Evolutionary conservation across 2,113 vertebrate genomes (phyloP).

Genomic region (Callipepla californica): DNA sequence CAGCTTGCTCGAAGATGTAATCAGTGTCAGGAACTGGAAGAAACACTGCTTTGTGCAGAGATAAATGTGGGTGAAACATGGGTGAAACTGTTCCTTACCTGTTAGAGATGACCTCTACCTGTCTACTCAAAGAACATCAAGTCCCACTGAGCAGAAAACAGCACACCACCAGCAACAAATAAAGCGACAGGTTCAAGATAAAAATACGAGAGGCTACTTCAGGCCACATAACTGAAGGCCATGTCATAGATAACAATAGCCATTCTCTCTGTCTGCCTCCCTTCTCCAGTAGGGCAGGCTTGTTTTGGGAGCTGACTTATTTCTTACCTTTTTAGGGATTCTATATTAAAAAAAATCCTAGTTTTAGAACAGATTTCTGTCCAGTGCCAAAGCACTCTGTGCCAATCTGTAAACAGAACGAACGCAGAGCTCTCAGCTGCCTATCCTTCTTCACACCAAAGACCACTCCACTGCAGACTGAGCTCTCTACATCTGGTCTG

Average conservation of each 20-base stretch:
- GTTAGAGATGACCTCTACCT: background rate
- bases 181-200: background rate
- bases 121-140: background rate
- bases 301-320: background rate
- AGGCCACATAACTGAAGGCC: constrained; percentile 10
- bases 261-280: background rate
- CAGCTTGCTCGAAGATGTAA: background rate
- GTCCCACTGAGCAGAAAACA: background rate
- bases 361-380: background rate
- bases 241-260: background rate
- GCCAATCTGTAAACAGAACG: background rate
- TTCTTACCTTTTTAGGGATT: background rate
- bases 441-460: background rate
- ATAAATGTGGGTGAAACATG: background rate
- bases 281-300: background rate
- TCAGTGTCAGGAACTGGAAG: background rate
- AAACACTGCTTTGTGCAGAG: background rate
- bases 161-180: background rate
- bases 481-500: background rate
- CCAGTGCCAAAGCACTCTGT: background rate
- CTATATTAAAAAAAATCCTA: background rate
- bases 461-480: background rate
- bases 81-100: background rate
- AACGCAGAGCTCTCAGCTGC: background rate
- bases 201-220: background rate